Conservation (phyloP, 2,113 vertebrate genomes). For the Elephas maximus region DNA sequence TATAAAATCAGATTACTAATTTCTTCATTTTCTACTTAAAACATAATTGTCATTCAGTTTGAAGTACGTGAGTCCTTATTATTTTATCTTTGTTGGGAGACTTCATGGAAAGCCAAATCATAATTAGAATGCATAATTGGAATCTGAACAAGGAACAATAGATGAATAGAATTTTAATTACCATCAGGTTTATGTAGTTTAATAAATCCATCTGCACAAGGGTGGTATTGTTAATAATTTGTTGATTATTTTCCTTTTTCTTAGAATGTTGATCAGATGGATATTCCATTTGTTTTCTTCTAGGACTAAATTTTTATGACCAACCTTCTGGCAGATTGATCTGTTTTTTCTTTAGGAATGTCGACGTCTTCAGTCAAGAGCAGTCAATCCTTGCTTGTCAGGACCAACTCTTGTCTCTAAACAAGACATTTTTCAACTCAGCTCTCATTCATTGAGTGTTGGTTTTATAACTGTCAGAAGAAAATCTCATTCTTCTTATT, state of each 20-base stretch:
- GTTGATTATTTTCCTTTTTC: not conserved
- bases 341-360: not conserved
- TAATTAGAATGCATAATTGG: slow-evolving; percentile 48
- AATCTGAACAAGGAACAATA: slow-evolving; percentile 19
- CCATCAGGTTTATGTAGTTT: not conserved
- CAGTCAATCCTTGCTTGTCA: not conserved
- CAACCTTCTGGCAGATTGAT: not conserved
- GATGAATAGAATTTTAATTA: slow-evolving; percentile 57
- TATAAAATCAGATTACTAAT: slow-evolving; percentile 42
- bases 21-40: slow-evolving; percentile 58
- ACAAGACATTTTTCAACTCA: not conserved
- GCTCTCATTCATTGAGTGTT: not conserved
- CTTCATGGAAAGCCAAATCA: not conserved
- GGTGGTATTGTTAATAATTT: not conserved
- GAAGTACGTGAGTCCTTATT: slow-evolving; percentile 14
- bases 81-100: slow-evolving; percentile 69
- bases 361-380: not conserved
- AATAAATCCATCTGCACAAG: slow-evolving; percentile 29
- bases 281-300: not conserved
- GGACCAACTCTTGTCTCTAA: not conserved
- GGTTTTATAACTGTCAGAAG: not conserved
- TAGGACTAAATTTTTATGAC: not conserved
- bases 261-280: not conserved
- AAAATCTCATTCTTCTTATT: slow-evolving; percentile 36
- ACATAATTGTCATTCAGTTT: slow-evolving; percentile 56